Conservation (phyloP, 1,140 invertebrate species). For the Aphis craccivora region DNA sequence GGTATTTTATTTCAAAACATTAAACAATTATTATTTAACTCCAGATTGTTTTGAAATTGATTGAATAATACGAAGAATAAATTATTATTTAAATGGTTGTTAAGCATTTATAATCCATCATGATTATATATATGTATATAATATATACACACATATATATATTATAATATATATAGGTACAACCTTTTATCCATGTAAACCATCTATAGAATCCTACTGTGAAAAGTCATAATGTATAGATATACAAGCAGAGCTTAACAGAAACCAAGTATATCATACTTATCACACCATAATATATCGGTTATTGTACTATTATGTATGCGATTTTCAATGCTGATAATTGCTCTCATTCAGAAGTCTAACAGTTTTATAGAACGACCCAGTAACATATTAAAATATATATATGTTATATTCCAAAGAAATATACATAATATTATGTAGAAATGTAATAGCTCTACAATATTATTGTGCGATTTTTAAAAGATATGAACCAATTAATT, state of each 20-base stretch:
- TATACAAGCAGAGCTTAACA: not conserved
- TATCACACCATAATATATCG: not conserved
- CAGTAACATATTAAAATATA: not conserved
- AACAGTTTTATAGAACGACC: not conserved
- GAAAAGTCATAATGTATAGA: not conserved
- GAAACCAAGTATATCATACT: not conserved
- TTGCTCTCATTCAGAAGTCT: not conserved
- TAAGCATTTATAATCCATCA: no score
- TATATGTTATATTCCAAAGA: not conserved
- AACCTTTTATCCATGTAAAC: not conserved
- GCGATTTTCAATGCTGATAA: not conserved
- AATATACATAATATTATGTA: not conserved
- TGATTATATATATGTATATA: no score
- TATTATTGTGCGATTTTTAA: not conserved
- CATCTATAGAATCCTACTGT: not conserved
- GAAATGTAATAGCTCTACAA: not conserved
- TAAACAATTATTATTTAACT: not conserved
- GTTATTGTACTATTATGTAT: not conserved
- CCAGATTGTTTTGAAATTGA: not conserved
- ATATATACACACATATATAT: no score
- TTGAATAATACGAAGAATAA: not conserved
- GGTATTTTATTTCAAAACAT: not conserved
- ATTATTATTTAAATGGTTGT: not conserved
- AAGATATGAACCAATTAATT: not conserved
- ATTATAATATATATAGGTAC: no score